Conservation (phyloP, 2,797 vertebrate species). For the Helostoma temminkii region DNA sequence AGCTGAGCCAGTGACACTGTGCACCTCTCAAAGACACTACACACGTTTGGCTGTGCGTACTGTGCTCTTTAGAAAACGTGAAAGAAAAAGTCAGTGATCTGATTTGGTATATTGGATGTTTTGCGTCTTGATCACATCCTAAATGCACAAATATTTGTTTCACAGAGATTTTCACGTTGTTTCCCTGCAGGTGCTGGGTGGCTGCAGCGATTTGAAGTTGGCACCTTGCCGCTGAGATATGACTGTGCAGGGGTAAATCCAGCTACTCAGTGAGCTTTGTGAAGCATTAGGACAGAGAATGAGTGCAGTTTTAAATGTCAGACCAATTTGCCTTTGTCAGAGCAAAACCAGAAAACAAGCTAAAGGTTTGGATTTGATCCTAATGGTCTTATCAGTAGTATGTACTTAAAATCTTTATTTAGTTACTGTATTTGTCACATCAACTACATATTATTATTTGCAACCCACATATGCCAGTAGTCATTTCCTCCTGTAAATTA, state of each 20-base stretch:
- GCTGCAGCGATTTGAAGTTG: conserved; percentile 34
- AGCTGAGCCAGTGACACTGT: conserved; percentile 68
- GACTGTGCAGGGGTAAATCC: conserved; percentile 44
- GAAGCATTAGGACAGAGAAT: neutral
- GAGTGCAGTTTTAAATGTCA: neutral
- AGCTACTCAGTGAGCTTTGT: neutral
- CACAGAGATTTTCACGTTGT: conserved; percentile 24
- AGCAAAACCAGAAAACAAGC: conserved; percentile 4
- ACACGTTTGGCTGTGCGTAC: neutral
- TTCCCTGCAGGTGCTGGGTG: conserved; percentile 2
- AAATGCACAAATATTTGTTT: conserved; percentile 37
- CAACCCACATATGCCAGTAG: neutral
- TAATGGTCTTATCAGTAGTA: no score
- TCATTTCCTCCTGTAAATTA: no score
- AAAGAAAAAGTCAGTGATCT: neutral
- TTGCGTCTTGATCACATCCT: conserved; percentile 2
- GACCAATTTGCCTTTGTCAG: neutral
- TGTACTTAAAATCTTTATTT: neutral
- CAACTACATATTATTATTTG: neutral
- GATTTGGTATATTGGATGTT: neutral
- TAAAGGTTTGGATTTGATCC: neutral
- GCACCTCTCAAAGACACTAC: conserved; percentile 39
- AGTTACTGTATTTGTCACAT: neutral
- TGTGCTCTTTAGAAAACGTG: neutral
- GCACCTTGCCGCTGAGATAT: conserved; percentile 27